Evolutionary conservation across 2,113 vertebrate genomes (phyloP), one percentile per base, ranked within the genome.

Genomic region (Pteropus alecto): DNA sequence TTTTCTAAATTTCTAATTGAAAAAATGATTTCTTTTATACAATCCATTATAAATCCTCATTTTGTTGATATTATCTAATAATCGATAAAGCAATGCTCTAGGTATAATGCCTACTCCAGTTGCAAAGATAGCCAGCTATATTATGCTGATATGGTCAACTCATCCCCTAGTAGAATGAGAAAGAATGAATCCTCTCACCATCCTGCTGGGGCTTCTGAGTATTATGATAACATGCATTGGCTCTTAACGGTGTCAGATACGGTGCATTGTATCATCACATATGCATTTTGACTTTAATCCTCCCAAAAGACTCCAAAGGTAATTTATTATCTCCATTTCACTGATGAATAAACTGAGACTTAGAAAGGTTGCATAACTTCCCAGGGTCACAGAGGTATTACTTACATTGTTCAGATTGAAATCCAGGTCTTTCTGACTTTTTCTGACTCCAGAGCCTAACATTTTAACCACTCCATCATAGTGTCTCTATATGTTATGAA

Each of bases 1-100:
- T 43, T 43, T 43, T 43, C 43, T 43, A 43, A 43, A 43, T 43
- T 43, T 43, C 38, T 84, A 74, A 79, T 54, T 46, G 18, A 73
- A 67, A 94, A 83, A 68, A 68, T 56, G 71, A 30, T 74, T 78
- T 67, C 15, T 85, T 92, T 96, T 63, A 89, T 65, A 81, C 48
- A 94, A 63, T 38, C 14, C 11, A 67, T 78, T 67, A 68, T 16
- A 74, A 88, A 76, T 74, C n/a, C 7, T 3, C 24, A 74, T 63
- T 63, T 74, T 41, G n/a, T 81, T 85, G 68, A 51, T 48, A 38
- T 76, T 51, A 22, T 65, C 43, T 87, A 35, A 46, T 74, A 73
- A 48, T n/a, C 56, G 41, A 43, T 56, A 81, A 90, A 61, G 67
- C 43, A 87, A n/a, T 43, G 41, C 3, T 89, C 54, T 71, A 63